phyloP scores from a whole-genome alignment of 2,888 invertebrate genomes.

The Parnassius orleans region DNA sequence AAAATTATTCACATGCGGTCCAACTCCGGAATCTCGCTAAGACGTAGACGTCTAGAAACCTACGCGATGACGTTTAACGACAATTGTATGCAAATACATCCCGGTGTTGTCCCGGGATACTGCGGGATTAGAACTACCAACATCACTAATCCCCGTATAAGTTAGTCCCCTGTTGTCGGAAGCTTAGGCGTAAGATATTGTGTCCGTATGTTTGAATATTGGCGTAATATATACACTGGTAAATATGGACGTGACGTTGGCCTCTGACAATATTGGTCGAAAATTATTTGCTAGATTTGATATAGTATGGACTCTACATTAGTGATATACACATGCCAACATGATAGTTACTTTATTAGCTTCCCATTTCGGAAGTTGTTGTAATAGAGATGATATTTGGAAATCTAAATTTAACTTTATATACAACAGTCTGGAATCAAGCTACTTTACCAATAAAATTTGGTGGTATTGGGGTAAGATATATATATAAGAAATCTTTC shows the following conservation, averaged over 20 bases:
- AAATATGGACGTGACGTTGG: constrained; percentile 35
- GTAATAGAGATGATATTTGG: too few relatives aligned
- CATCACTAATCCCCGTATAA: constrained; percentile 60
- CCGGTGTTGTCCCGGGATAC: constrained; percentile 50
- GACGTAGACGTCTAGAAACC: constrained; percentile 62
- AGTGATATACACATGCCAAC: constrained; percentile 17
- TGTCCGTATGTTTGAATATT: constrained; percentile 46
- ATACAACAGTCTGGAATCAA: too few relatives aligned
- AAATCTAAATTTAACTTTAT: too few relatives aligned
- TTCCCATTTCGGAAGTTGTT: too few relatives aligned
- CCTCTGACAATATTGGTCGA: constrained; percentile 36
- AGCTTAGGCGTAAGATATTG: constrained; percentile 63
- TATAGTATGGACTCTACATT: not conserved
- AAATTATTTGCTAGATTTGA: constrained; percentile 20
- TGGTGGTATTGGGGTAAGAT: too few relatives aligned
- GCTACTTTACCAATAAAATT: too few relatives aligned
- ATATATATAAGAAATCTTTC: too few relatives aligned
- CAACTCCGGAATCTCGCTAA: constrained; percentile 44
- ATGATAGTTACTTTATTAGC: too few relatives aligned
- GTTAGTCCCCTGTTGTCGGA: constrained; percentile 54
- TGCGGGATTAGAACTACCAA: constrained; percentile 52
- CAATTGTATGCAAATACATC: constrained; percentile 67
- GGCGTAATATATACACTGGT: constrained; percentile 37
- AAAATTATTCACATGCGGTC: constrained; percentile 47
- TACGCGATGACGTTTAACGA: constrained; percentile 70